Evolutionary conservation across 1,140 invertebrate genomes (phyloP), one percentile per base, ranked within the genome.

Genomic region (Drosophila parvula): DNA sequence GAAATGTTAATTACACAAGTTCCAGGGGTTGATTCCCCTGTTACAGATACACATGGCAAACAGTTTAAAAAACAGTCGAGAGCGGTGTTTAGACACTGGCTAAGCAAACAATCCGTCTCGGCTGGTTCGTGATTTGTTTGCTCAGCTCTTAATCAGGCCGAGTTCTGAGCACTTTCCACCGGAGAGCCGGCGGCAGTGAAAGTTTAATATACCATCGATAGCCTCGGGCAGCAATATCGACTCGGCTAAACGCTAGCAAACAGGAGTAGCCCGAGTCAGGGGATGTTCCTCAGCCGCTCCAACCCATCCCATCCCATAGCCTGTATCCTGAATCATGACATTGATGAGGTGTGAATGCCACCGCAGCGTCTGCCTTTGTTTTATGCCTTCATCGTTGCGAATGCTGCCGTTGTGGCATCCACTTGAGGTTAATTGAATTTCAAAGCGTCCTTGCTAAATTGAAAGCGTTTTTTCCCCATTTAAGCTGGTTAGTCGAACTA

Each of bases 371-470:
- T 61, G 74, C 78, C 64, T 83, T 86, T 88, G 83, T 86, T 78
- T 83, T 78, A 88, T 80, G 76, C 84, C 76, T 74, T 58, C 81
- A 74, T 64, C 79, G 71, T 68, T 70, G 69, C 58, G 59, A 38
- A 36, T 51, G 18, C 67, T 51, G 38, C 45, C 58, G 73, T 75
- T 74, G 77, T 68, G 77, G 76, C 75, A 65, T 84, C 73, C 84
- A 89, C 84, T 89, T 79, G 85, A 89, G 81, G 65, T 89, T 89
- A 89, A 89, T 89, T 89, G 84, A 89, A 89, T 89, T 89, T 89
- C 85, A 78, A 50, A 55, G 56, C 57, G 62, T 82, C 65, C 69
- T 60, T 64, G 63, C 48, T 59, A 71, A 80, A 83, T 73, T 71
- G 83, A 89, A 84, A 88, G 65, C 74, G 74, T 74, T 83, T 84